Conservation (phyloP, 2,888 invertebrate species). For the Pollenia griseotomentosa region DNA sequence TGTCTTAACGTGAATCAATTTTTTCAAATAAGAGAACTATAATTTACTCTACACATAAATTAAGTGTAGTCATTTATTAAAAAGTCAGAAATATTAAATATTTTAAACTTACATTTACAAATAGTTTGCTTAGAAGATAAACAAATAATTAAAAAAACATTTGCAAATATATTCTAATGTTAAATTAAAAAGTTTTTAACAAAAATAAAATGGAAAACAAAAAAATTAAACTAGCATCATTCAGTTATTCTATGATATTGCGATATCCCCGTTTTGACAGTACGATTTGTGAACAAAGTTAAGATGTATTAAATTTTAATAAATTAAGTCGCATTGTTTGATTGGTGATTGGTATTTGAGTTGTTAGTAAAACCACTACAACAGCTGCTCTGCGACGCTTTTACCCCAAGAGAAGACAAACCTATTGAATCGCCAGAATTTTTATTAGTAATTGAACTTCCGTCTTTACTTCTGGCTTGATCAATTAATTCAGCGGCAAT, state of each 20-base stretch:
- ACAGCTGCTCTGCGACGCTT: constrained; percentile 80
- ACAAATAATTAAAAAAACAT: constrained; percentile 7
- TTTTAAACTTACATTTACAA: constrained; percentile 6
- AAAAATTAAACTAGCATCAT: constrained; percentile 46
- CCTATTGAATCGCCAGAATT: constrained; percentile 78
- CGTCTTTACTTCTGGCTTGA: constrained; percentile 93
- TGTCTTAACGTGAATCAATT: too few relatives aligned
- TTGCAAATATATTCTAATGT: constrained; percentile 17
- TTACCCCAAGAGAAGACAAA: constrained; percentile 76
- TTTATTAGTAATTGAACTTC: constrained; percentile 80
- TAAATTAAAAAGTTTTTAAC: constrained; percentile 33
- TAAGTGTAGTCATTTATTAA: constrained; percentile 20
- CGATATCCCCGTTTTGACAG: constrained; percentile 44
- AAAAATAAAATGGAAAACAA: constrained; percentile 10
- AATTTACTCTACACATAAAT: not conserved
- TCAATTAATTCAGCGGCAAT: constrained; percentile 97
- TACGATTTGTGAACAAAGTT: not conserved
- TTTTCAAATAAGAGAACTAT: too few relatives aligned
- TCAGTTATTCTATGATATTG: constrained; percentile 57
- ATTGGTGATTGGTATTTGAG: constrained; percentile 3
- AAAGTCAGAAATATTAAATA: constrained; percentile 18
- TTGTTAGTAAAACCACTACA: constrained; percentile 76
- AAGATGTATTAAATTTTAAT: constrained; percentile 9
- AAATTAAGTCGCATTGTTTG: constrained; percentile 46
- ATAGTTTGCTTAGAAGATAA: constrained; percentile 28